These are phyloP conservation scores for Hippocampus mohnikei DNA, from an alignment of 2,113 vertebrate species.

Conservation along the genomic window DNA sequence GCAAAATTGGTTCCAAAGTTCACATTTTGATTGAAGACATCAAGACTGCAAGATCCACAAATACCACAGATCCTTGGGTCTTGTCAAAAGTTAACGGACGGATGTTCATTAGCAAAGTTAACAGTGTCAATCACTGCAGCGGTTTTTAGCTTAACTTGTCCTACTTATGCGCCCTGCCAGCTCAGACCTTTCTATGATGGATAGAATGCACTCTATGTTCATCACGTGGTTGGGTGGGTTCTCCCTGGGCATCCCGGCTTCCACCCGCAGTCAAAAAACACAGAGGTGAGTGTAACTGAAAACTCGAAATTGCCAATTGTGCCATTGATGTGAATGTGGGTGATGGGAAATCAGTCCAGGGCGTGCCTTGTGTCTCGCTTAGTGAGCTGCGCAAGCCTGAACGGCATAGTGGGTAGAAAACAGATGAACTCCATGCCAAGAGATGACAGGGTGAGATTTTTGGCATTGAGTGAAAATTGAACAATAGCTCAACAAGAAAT, in stretches of 20 bases:
- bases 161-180: not conserved
- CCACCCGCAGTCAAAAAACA: not conserved
- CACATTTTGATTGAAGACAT: too few relatives aligned
- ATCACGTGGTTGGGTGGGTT: too few relatives aligned
- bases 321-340: not conserved
- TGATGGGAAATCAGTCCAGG: not conserved
- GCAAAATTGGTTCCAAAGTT: too few relatives aligned
- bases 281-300: not conserved
- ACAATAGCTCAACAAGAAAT: not conserved
- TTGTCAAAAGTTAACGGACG: not conserved
- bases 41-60: not conserved
- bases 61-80: not conserved
- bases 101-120: not conserved
- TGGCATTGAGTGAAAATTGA: not conserved
- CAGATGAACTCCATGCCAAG: not conserved
- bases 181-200: not conserved
- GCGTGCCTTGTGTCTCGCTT: not conserved
- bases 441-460: too few relatives aligned
- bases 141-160: not conserved
- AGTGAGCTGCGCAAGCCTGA: not conserved
- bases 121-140: not conserved
- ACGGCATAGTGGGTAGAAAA: not conserved
- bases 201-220: too few relatives aligned
- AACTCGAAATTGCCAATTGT: not conserved
- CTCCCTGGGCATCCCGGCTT: not conserved